Base-by-base conservation (phyloP, 2,797 vertebrate genomes). In the Cottoperca gobio region DNA sequence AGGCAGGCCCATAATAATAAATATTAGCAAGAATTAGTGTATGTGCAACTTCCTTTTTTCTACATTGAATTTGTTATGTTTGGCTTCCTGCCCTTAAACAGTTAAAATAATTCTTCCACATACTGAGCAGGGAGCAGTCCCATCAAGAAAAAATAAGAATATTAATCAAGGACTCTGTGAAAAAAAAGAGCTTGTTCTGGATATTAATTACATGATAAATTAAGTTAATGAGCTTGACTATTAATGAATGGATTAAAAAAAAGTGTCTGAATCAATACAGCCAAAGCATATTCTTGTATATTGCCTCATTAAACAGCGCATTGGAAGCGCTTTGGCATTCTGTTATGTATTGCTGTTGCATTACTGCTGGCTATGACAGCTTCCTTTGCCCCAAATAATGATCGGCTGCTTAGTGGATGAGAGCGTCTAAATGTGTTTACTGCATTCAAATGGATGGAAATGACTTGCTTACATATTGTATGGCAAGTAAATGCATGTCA, bases 171-270 rank as follows among this genome's bases (percentile, higher is more conserved):
- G 64, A 46, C 58, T 68, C 19, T 78, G 61, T 52, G 53, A 26
- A 42, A 14, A 28, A 59, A 43, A 62, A 48, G 1, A 62, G 73
- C 66, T 79, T 1, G 6, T 80, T 83, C 69, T 81, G 75, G 82
- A 73, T 80, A 86, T 86, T 82, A 87, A 87, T 88, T 81, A 78
- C 80, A 77, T 71, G 54, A 89, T 71, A 81, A 82, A 88, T 87
- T 74, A 70, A 78, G 67, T 81, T 81, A 89, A 85, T 79, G 76
- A 84, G 74, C 49, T 78, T 24, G 73, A 53, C 49, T 70, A 24
- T 71, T 88, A 65, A 73, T 71, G 63, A 79, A 72, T 73, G 72
- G 81, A 67, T 70, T 77, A 76, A 63, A 37, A 60, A 73, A 45
- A 71, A 65, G 24, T 65, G 63, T 2, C 68, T 64, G 49, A 78